A percentile compares a stretch with the other conserved stretches of the same genome.
Conservation (phyloP, 2,888 invertebrate genomes). For the Lepetodrilus schrolli region DNA sequence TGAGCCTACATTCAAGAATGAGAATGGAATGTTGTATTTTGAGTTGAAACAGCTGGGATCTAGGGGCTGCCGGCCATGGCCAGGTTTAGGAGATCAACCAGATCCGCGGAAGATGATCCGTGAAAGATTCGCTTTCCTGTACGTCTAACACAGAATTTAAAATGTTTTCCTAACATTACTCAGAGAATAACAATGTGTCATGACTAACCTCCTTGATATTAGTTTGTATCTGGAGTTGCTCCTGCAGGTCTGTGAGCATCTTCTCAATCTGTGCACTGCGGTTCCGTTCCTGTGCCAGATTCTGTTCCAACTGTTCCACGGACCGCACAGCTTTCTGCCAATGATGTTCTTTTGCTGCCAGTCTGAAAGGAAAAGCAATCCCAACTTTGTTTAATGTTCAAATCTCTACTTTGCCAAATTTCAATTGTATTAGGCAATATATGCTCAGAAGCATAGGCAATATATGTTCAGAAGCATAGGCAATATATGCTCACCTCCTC, state of each 20-base stretch:
- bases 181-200: neutral
- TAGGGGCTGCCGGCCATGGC: too few relatives aligned
- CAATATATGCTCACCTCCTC: neutral
- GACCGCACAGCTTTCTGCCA: conserved; percentile 17
- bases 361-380: conserved; percentile 27
- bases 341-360: conserved; percentile 28
- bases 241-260: conserved; percentile 39
- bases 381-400: too few relatives aligned
- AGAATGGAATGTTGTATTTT: too few relatives aligned
- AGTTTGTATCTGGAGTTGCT: conserved; percentile 25
- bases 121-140: too few relatives aligned
- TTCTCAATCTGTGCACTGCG: conserved; percentile 56
- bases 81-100: too few relatives aligned
- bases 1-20: too few relatives aligned
- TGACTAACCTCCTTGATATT: conserved; percentile 29
- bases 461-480: neutral
- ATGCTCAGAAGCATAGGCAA: neutral
- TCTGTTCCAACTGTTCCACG: conserved; percentile 41
- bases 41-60: too few relatives aligned
- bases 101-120: too few relatives aligned
- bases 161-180: neutral
- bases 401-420: neutral
- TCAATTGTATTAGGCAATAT: neutral
- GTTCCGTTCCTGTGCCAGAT: conserved; percentile 45
- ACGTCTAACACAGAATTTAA: neutral